A percentile compares a stretch with the other conserved stretches of the same genome.
These are phyloP conservation scores for Etheostoma nigrum DNA, from an alignment of 2,797 vertebrate genomes.

Conservation along the genomic window DNA sequence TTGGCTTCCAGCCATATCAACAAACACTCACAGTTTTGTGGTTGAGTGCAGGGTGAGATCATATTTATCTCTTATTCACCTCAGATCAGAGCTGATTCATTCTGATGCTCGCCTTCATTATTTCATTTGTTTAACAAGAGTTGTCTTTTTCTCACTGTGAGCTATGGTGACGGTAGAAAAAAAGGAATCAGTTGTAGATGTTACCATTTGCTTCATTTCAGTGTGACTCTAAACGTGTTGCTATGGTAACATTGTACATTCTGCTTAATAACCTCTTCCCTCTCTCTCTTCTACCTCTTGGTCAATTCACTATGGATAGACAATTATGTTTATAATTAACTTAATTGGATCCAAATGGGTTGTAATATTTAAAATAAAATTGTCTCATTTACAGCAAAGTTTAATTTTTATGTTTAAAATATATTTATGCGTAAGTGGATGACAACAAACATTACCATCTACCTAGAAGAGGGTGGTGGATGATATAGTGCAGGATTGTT, in stretches of 20 bases:
- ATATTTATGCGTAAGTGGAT: conserved; percentile 27
- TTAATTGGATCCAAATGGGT: conserved; percentile 41
- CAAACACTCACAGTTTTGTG: conserved; percentile 25
- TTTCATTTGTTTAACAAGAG: conserved; percentile 38
- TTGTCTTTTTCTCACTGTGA: conserved; percentile 29
- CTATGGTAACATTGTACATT: conserved; percentile 62
- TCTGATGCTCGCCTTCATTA: conserved; percentile 24
- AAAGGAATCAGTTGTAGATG: conserved; percentile 52
- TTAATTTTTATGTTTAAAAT: conserved; percentile 43
- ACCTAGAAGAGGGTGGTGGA: conserved; percentile 22
- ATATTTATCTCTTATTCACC: conserved; percentile 8
- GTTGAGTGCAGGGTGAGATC: conserved; percentile 35
- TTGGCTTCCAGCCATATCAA: conserved; percentile 9
- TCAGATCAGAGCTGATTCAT: conserved; percentile 23
- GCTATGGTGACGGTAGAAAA: conserved; percentile 31
- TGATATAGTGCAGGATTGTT: conserved; percentile 30
- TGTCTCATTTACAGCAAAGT: conserved; percentile 30
- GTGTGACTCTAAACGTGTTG: conserved; percentile 63
- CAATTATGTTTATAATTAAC: conserved; percentile 45
- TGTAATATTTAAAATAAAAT: conserved; percentile 52
- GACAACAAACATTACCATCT: conserved; percentile 40
- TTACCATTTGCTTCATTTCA: conserved; percentile 47
- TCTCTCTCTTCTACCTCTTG: conserved; percentile 28
- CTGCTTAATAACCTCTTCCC: conserved; percentile 6
- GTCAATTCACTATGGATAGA: conserved; percentile 45